Base-by-base conservation (phyloP, 2,797 vertebrate genomes). In the Pangasius macronema region DNA sequence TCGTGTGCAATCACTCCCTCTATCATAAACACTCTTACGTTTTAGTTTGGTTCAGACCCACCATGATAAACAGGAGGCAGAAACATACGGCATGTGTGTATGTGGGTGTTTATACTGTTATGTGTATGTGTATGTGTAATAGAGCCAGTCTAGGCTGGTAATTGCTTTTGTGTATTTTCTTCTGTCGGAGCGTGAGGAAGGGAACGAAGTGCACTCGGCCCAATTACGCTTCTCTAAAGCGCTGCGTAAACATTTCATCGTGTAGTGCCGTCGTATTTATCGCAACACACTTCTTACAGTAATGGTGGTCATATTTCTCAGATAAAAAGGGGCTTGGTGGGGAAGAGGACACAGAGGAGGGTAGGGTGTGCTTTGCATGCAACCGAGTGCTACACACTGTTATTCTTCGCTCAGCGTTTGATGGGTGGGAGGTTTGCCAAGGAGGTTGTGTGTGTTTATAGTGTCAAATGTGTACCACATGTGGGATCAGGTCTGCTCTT, bases 181-280 rank as follows among this genome's bases (percentile, higher is more conserved):
- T 94, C 92, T 93, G 91, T 91, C 91, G 90, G 84, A 90, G 90
- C 85, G 91, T 65, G 89, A 89, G 87, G 84, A 90, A 89, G 87
- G 92, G 87, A 90, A 92, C 83, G 80, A 65, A 85, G 92, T 91
- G 92, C 89, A 87, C 90, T 89, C 84, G 90, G 84, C 93, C 90
- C 93, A 92, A 91, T 93, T 94, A 93, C 89, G 86, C 91, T 93
- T 92, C 90, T 91, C 88, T 87, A 93, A 91, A 87, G 8, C 82
- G 85, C 82, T 87, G 86, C 89, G 91, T 95, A 95, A 96, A 96
- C 95, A 96, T 94, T 94, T 95, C 94, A 93, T 84, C 91, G 94
- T 92, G 90, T 93, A 92, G 93, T 92, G 89, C 89, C 53, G 88
- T 93, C 92, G 93, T 96, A 94, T 96, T 96, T 95, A 95, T 94